Conservation (phyloP, 1,140 invertebrate species). For the Argopecten irradians region DNA sequence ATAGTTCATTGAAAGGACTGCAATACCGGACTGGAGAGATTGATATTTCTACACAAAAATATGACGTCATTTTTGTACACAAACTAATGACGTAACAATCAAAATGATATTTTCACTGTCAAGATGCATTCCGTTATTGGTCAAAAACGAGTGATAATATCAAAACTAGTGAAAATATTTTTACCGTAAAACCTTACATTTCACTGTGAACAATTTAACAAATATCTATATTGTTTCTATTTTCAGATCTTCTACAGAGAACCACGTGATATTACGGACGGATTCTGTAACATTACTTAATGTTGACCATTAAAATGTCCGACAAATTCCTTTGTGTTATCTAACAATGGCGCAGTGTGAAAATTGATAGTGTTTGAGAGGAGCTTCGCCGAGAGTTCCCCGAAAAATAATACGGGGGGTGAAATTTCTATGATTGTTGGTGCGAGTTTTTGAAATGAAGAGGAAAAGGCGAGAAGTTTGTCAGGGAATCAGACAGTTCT, state of each 20-base stretch:
- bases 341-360: not conserved
- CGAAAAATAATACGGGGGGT: conserved; percentile 11
- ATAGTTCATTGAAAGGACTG: no score
- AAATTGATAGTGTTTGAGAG: not conserved
- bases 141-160: no score
- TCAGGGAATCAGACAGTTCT: not conserved
- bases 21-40: no score
- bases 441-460: not conserved
- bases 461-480: not conserved
- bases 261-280: not conserved
- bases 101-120: no score
- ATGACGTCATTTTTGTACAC: no score
- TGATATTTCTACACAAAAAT: no score
- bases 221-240: not conserved
- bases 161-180: no score
- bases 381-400: not conserved
- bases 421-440: not conserved
- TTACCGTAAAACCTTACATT: no score
- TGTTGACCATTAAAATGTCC: not conserved
- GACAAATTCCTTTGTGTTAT: not conserved
- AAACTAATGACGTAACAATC: no score
- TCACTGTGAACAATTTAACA: no score
- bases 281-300: not conserved
- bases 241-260: not conserved
- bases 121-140: no score